Base-by-base conservation (phyloP, 1,140 invertebrate genomes). In the Papilio aristodemus region DNA sequence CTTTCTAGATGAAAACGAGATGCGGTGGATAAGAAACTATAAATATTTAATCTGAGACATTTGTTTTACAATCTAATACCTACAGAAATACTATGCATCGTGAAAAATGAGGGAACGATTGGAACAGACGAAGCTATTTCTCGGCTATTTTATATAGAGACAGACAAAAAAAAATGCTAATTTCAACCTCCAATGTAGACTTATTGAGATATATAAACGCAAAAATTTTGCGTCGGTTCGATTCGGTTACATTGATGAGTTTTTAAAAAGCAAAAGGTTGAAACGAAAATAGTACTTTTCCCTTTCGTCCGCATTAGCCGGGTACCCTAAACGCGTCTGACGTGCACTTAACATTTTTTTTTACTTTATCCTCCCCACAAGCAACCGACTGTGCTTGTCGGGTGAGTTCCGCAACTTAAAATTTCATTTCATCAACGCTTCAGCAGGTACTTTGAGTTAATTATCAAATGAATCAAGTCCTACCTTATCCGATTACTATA, bases 241-340 rank as follows among this genome's bases (percentile, higher is more conserved):
- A 10, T 50, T 22, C 46, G 46, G 58, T 60, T 37, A 60, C 58
- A 38, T 60, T 60, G 58, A 60, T 7, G 36, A 60, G 36, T 60
- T 36, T 60, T 60, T 38, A 38, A 36, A 37, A 32, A 50, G 58
- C 1, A 60, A 60, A 60, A 60, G 17, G 14, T 10, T 5, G 14
- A 38, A 60, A 60, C 32, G 58, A 0, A 22, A 60, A 36, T 60
- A 14, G 36, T 36, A 37, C 36, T 60, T 60, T 38, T 60, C 58
- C 58, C 58, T 60, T 38, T 60, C 32, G 27, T 19, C 58, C 32
- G 58, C 58, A 60, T 60, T 60, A 60, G 58, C 58, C 9, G 58
- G 54, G 32, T 36, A 38, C 36, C 58, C 9, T 17, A 37, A 60
- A 36, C 58, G 14, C 58, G 36, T 60, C 58, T 38, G 58, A 60